Base-by-base conservation (phyloP, 2,797 vertebrate species). In the Sebastes itinus region DNA sequence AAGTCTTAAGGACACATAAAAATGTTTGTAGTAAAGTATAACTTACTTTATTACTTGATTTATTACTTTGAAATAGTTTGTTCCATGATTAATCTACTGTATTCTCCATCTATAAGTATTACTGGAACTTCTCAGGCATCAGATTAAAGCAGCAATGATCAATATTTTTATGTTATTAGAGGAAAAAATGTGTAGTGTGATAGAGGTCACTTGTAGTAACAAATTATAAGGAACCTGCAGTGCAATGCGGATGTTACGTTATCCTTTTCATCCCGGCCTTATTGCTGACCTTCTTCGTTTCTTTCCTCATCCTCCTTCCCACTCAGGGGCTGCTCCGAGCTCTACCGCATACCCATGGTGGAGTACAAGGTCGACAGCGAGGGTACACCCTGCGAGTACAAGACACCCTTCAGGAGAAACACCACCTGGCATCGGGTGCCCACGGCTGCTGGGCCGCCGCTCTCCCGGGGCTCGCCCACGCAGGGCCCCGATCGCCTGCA, bases 361-460 rank as follows among this genome's bases (percentile, higher is more conserved):
- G 98, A 99, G 90, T 99, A 99, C 92, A 99, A 99, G 90, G 96
- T 99, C 22, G 98, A 99, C 96, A 99, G 97, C 1, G 97, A 99
- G 93, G 98, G 98, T 27, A 97, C 97, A 2, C 98, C 98, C 77
- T 99, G 98, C 32, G 98, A 99, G 92, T 99, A 98, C 95, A 99
- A 99, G 96, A 99, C 98, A 2, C 98, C 98, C 78, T 99, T 99
- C 95, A 96, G 97, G 92, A 97, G 97, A 88, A 99, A 98, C 94
- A 99, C 97, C 83, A 97, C 97, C 7, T 99, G 98, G 98, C 98
- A 99, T 91, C 96, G 97, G 6, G 97, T 99, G 87, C 97, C 97
- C 88, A 92, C 95, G 18, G 88, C 97, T 22, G 95, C 95, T n/a
- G 95, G 97, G 55, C 96, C 97, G 86, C 94, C 97, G 14, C 90